Conservation (phyloP, 2,888 invertebrate species). For the Psylliodes chrysocephalus region DNA sequence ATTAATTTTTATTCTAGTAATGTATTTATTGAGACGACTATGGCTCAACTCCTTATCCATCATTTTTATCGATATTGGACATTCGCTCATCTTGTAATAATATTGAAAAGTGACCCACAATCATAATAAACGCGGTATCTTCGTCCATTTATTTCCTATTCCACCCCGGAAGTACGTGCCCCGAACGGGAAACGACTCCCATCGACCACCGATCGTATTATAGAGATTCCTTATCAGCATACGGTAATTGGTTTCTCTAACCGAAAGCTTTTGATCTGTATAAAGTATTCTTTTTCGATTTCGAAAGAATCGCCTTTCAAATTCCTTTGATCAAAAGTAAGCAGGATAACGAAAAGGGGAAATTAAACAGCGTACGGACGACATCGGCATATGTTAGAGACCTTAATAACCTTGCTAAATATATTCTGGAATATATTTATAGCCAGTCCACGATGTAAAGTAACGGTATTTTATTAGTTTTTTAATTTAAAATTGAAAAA, state of each 20-base stretch:
- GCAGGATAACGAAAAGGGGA: too few relatives aligned
- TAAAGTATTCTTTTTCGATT: slow-evolving; percentile 12
- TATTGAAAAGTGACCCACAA: slow-evolving; percentile 30
- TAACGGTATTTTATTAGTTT: too few relatives aligned
- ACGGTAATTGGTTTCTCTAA: slow-evolving; percentile 35
- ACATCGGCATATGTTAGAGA: too few relatives aligned
- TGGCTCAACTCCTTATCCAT: neutral
- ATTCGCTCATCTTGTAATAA: slow-evolving; percentile 13
- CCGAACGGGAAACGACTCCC: slow-evolving; percentile 39
- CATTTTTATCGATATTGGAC: slow-evolving; percentile 3
- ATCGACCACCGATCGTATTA: slow-evolving; percentile 36
- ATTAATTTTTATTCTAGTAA: too few relatives aligned
- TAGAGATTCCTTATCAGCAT: slow-evolving; percentile 35
- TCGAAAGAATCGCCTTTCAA: too few relatives aligned
- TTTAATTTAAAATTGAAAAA: too few relatives aligned
- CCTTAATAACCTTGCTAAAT: too few relatives aligned
- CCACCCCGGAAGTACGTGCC: slow-evolving; percentile 37
- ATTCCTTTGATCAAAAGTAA: too few relatives aligned
- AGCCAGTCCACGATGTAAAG: too few relatives aligned
- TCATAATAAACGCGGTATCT: slow-evolving; percentile 28
- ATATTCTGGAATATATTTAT: too few relatives aligned
- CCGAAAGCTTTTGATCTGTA: slow-evolving; percentile 24
- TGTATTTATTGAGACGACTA: neutral
- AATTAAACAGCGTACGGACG: too few relatives aligned
- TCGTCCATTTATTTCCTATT: slow-evolving; percentile 33